Percentiles rank a stretch among this genome's conserved stretches.
Conservation (phyloP, 2,888 invertebrate genomes). For the Aleiodes leptofemur region DNA sequence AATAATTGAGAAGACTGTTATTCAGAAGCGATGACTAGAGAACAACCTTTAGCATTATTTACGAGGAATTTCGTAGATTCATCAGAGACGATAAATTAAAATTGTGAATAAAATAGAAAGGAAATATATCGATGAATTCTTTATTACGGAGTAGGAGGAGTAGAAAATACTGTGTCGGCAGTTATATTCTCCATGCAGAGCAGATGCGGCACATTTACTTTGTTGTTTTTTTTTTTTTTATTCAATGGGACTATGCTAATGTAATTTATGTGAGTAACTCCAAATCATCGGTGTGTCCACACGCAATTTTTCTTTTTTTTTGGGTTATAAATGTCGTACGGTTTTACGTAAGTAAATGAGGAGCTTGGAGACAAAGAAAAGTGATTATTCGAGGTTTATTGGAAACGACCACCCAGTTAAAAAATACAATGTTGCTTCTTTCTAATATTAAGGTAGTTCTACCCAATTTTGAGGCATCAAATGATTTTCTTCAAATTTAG, state of each 20-base stretch:
- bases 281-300: slow-evolving; percentile 28
- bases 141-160: slow-evolving; percentile 40
- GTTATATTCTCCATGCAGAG: slow-evolving; percentile 64
- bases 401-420: slow-evolving; percentile 35
- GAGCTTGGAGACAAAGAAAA: slow-evolving; percentile 45
- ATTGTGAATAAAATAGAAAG: slow-evolving; percentile 23
- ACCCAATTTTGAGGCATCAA: too few species aligned
- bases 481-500: too few species aligned
- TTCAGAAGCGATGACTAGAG: slow-evolving; percentile 22
- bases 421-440: too few species aligned
- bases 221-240: slow-evolving; percentile 54
- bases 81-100: slow-evolving; percentile 27
- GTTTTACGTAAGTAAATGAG: slow-evolving; percentile 13
- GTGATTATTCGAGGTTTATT: slow-evolving; percentile 67
- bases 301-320: slow-evolving; percentile 30
- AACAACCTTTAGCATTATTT: slow-evolving; percentile 24
- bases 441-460: too few species aligned
- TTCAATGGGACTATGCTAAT: slow-evolving; percentile 66
- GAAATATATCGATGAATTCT: slow-evolving; percentile 19
- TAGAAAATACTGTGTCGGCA: slow-evolving; percentile 39
- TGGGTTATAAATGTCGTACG: slow-evolving; percentile 36
- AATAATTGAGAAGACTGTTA: slow-evolving; percentile 16
- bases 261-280: slow-evolving; percentile 64
- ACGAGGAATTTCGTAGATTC: slow-evolving; percentile 24
- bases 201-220: slow-evolving; percentile 63